Evolutionary conservation across 1,140 invertebrate genomes (phyloP), one percentile per base, ranked within the genome.

Genomic region (Papilio dardanus): DNA sequence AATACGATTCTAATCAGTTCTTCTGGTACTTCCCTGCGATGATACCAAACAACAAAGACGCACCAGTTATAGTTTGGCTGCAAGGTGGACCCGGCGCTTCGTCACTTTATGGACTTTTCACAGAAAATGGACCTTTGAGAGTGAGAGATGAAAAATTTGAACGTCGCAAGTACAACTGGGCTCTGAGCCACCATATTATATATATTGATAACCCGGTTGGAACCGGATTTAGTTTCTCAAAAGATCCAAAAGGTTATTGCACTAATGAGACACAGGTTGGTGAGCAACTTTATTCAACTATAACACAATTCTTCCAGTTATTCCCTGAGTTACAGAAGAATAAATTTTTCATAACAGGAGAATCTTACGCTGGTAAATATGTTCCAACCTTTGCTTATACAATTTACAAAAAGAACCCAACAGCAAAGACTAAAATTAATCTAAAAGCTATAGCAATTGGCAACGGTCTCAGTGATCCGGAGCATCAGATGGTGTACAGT

Each of bases 181-280:
- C 95, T 73, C 91, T 94, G 16, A 95, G 94, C 5, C 96, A 97
- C 82, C 96, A 97, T 84, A 84, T 98, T 31, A 93, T 98, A 19
- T 98, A 97, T 82, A 96, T 98, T 74, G 98, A 98, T 85, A 98
- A 97, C 89, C 98, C 97, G 6, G 97, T 97, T 54, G 97, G 97
- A 2, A 96, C 97, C 21, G 96, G 97, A 2, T 97, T 95, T 79
- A 97, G 96, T 84, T 97, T 96, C 78, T 97, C 96, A 0, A 94
- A 95, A 0, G 85, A 95, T 54, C 93, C 95, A 3, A 91, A 88
- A 68, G 95, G 96, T 7, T 96, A 96, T 84, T 95, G 95, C 6
- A 94, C 86, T 21, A 95, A 96, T 88, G 94, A 97, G 89, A 94
- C 93, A 19, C 92, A 95, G 84, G 95, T 97, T 1, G 96, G 96